Conservation (phyloP, 2,113 vertebrate species). For the Pogonocichla stellata region DNA sequence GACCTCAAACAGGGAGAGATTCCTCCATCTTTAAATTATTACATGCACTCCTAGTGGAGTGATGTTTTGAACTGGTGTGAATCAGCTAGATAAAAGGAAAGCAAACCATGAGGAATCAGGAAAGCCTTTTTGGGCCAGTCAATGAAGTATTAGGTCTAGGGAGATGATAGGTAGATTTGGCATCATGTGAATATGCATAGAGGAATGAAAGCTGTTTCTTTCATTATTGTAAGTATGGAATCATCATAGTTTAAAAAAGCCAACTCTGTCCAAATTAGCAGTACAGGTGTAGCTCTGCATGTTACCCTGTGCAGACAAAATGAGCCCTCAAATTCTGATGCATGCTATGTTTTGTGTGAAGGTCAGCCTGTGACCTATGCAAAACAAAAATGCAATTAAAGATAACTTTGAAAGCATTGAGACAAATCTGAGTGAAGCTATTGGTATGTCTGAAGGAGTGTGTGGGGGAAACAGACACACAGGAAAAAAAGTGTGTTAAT, state of each 20-base stretch:
- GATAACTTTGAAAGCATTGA: not conserved
- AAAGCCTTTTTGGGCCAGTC: not conserved
- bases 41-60: not conserved
- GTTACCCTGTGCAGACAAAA: fast-evolving
- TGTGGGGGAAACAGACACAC: not conserved
- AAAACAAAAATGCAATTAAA: not conserved
- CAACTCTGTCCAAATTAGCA: not conserved
- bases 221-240: not conserved
- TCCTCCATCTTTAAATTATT: not conserved
- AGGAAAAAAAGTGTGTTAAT: not conserved
- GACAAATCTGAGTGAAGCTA: not conserved
- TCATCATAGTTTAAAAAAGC: not conserved
- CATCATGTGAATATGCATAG: not conserved
- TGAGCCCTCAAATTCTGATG: not conserved
- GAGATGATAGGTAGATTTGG: not conserved
- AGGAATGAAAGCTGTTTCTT: not conserved
- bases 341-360: not conserved
- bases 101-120: not conserved
- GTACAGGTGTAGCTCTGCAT: not conserved
- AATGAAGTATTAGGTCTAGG: not conserved
- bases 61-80: not conserved
- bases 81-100: not conserved
- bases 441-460: not conserved
- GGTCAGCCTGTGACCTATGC: not conserved
- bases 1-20: not conserved